Percentiles rank a stretch among this genome's conserved stretches.
Evolutionary conservation across 1,140 invertebrate species (phyloP).

Genomic region (Oscheius sp.): DNA sequence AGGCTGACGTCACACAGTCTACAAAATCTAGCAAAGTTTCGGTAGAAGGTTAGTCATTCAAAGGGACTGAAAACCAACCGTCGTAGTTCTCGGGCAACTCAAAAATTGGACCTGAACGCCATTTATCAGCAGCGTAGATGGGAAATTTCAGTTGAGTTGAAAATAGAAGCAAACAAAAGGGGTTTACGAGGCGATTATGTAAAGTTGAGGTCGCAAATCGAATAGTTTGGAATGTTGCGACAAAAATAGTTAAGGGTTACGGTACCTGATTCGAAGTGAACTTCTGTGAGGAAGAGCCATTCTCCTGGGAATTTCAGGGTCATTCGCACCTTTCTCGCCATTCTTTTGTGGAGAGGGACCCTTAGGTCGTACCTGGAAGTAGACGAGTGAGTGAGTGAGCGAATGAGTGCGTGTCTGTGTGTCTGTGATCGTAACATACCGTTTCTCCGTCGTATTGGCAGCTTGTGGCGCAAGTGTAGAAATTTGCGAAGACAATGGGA

Average conservation of each 20-base stretch:
- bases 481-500: constrained; percentile 27
- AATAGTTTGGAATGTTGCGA: neutral
- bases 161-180: neutral
- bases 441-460: constrained; percentile 15
- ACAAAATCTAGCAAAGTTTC: neutral
- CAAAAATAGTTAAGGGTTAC: neutral
- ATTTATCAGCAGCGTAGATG: neutral
- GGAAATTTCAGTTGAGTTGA: neutral
- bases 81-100: constrained; percentile 5
- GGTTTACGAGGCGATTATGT: neutral
- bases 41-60: neutral
- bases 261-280: constrained; percentile 38
- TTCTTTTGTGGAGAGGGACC: constrained; percentile 22
- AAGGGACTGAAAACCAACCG: neutral
- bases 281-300: constrained; percentile 37
- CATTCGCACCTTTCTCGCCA: constrained; percentile 21
- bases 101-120: neutral
- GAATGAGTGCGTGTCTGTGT: no score
- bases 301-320: constrained; percentile 31
- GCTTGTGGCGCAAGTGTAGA: constrained; percentile 7
- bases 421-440: neutral
- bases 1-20: neutral
- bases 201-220: neutral
- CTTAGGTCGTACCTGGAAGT: constrained; percentile 13
- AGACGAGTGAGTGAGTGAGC: neutral